A percentile compares a stretch with the other conserved stretches of the same genome.
phyloP scores from a whole-genome alignment of 2,797 vertebrate genomes.

The Podarcis lilfordi region DNA sequence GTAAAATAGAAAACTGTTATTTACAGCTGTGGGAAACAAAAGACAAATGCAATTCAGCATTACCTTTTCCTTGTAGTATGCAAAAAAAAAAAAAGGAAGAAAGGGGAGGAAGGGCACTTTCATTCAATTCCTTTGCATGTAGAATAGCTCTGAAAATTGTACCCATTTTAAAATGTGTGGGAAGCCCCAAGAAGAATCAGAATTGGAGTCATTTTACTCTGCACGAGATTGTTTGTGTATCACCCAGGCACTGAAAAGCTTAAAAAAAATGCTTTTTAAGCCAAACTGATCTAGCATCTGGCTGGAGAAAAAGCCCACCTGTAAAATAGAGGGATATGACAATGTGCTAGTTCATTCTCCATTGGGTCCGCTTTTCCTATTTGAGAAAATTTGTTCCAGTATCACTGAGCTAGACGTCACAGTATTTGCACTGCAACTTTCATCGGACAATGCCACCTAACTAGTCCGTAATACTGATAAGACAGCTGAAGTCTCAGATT shows the following conservation, averaged over 20 bases:
- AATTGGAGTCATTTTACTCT: neutral
- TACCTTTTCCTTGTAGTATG: constrained; percentile 36
- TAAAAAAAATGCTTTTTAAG: neutral
- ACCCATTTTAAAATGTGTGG: neutral
- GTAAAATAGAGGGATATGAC: neutral
- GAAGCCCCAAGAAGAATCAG: neutral
- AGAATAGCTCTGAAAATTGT: constrained; percentile 57
- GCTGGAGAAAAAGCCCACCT: neutral
- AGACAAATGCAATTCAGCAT: constrained; percentile 72
- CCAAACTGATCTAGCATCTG: accelerated
- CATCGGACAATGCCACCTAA: neutral
- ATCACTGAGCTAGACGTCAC: neutral
- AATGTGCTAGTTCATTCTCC: accelerated
- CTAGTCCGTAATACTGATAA: neutral
- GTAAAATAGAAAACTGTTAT: constrained; percentile 82
- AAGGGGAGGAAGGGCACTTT: constrained; percentile 26
- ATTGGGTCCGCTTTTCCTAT: neutral
- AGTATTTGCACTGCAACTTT: neutral
- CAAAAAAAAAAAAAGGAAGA: neutral
- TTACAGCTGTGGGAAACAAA: constrained; percentile 74
- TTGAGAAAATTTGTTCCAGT: neutral
- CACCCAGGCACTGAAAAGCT: neutral
- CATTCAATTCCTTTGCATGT: constrained; percentile 36
- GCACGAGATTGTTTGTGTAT: neutral
- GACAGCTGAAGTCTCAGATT: constrained; percentile 34